These are phyloP conservation scores for Chionis minor DNA, from an alignment of 2,113 vertebrate species.

Conservation along the genomic window DNA sequence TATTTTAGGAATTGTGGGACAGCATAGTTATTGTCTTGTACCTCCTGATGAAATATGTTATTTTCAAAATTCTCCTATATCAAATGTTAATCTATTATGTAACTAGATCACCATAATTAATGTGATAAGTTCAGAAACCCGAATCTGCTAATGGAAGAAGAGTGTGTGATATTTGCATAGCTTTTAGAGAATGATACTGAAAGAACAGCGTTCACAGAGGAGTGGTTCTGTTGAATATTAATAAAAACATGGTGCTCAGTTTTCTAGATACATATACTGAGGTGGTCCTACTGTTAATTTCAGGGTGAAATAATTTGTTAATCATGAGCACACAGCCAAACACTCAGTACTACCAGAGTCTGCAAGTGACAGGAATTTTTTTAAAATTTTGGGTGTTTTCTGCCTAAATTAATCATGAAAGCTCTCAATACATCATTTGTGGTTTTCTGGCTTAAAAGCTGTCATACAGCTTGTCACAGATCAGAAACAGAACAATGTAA, in stretches of 20 bases:
- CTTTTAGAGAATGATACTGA: neutral
- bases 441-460: neutral
- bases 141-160: neutral
- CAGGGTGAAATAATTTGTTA: slow-evolving; percentile 17
- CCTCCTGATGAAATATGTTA: neutral
- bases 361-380: neutral
- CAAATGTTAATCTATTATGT: neutral
- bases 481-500: neutral
- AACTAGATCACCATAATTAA: neutral
- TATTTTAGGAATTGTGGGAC: neutral
- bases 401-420: neutral
- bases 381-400: neutral
- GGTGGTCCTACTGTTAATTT: neutral
- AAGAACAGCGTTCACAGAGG: neutral
- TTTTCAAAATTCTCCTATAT: neutral
- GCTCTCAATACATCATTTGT: neutral
- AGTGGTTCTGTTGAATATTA: slow-evolving; percentile 9
- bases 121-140: neutral
- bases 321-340: neutral
- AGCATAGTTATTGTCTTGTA: neutral
- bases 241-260: neutral
- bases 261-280: neutral
- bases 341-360: neutral
- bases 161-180: neutral
- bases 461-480: neutral